Evolutionary conservation across 1,140 invertebrate genomes (phyloP).

Genomic region (Amphibalanus amphitrite): DNA sequence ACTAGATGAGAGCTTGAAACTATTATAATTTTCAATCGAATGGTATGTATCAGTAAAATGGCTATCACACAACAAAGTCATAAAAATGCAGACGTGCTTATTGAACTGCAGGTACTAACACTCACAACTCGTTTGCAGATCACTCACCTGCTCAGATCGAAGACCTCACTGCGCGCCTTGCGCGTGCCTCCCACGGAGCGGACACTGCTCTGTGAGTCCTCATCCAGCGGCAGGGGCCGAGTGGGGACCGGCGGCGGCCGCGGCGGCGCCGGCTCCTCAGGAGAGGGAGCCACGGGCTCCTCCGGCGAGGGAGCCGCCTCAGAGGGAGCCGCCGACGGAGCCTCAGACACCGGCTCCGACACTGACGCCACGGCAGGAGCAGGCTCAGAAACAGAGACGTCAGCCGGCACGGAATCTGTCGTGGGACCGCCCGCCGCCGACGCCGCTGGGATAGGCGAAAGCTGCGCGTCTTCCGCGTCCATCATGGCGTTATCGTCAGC

Average conservation of each 20-base stretch:
- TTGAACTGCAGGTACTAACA: too few relatives aligned
- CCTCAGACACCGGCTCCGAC: too few relatives aligned
- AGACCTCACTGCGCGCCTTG: too few relatives aligned
- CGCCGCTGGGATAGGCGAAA: background rate
- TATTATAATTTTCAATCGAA: background rate
- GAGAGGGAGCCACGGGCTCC: background rate
- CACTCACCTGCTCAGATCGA: too few relatives aligned
- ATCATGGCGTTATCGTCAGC: conserved; percentile 1
- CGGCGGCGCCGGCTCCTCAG: background rate
- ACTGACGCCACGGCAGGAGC: too few relatives aligned
- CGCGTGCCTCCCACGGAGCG: background rate
- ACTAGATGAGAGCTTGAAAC: background rate
- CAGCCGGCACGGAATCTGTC: background rate
- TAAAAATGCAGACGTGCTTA: too few relatives aligned
- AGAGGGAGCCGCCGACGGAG: too few relatives aligned
- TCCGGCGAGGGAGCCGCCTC: too few relatives aligned
- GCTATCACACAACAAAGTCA: too few relatives aligned
- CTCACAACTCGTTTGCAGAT: too few relatives aligned
- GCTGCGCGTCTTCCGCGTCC: background rate
- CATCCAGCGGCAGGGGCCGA: background rate
- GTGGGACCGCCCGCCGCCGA: background rate
- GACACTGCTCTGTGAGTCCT: background rate
- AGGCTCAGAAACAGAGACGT: too few relatives aligned
- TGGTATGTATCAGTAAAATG: background rate
- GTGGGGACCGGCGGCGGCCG: background rate